Percentiles rank a stretch among this genome's conserved stretches.
Conservation (phyloP, 2,888 invertebrate genomes). For the Tachina grossa region DNA sequence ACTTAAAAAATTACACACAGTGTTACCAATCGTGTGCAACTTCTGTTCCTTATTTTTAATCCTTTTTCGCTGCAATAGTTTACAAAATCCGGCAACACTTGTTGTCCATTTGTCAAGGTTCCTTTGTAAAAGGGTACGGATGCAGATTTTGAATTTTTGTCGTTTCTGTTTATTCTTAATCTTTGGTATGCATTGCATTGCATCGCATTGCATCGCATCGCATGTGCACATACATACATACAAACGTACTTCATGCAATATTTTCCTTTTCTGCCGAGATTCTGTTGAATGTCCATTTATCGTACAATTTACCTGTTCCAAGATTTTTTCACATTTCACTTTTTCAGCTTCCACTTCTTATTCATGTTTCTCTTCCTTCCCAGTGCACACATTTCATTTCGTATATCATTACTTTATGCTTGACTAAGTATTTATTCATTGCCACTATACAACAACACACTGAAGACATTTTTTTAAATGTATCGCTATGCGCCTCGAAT, state of each 20-base stretch:
- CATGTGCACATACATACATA: neutral
- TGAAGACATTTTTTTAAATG: constrained; percentile 31
- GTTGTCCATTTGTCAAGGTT: constrained; percentile 17
- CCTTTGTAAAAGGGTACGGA: constrained; percentile 8
- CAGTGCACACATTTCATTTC: constrained; percentile 12
- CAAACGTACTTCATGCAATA: constrained; percentile 23
- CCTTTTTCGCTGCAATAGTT: neutral
- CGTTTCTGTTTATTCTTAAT: constrained; percentile 31
- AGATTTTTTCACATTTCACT: constrained; percentile 36
- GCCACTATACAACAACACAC: constrained; percentile 35
- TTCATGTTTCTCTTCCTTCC: constrained; percentile 32
- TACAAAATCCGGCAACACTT: constrained; percentile 25
- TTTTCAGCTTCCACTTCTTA: constrained; percentile 53
- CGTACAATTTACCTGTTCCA: constrained; percentile 63
- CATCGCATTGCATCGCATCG: neutral
- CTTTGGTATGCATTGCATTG: constrained; percentile 44
- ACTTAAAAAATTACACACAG: too few relatives aligned
- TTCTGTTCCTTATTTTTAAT: neutral
- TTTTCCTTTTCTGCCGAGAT: constrained; percentile 35
- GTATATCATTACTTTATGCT: constrained; percentile 50
- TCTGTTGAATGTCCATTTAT: constrained; percentile 30
- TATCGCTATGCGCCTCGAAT: constrained; percentile 52
- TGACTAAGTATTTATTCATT: constrained; percentile 53
- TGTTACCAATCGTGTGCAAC: too few relatives aligned
- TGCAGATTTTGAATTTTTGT: constrained; percentile 32